These are phyloP conservation scores for Pangasianodon hypophthalmus DNA, from an alignment of 2,113 vertebrate species.

Conservation along the genomic window DNA sequence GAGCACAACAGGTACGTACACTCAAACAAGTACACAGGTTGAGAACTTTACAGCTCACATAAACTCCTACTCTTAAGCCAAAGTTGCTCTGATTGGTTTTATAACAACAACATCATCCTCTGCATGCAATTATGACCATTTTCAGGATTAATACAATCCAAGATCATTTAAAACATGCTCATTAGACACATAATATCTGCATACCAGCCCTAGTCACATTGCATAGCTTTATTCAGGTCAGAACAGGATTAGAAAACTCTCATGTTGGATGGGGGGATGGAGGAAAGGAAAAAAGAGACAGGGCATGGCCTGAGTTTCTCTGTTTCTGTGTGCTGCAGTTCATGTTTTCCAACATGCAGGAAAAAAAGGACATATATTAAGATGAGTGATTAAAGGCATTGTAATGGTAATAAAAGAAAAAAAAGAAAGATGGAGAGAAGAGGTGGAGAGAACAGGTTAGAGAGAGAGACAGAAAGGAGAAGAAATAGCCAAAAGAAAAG, in stretches of 20 bases:
- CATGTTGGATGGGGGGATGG: conserved; percentile 21
- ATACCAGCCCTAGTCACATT: conserved; percentile 30
- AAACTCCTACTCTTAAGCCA: not conserved
- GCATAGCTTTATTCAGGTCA: conserved; percentile 67
- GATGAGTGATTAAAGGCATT: not conserved
- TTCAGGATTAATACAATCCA: not conserved
- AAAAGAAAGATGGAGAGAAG: not conserved
- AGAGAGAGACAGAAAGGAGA: not conserved
- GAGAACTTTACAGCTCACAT: not conserved
- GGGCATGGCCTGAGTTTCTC: not conserved
- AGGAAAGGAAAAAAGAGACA: conserved; percentile 14
- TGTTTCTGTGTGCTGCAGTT: not conserved
- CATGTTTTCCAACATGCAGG: not conserved
- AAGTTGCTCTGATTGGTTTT: not conserved
- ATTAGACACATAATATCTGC: not conserved
- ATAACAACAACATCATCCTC: not conserved
- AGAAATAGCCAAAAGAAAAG: not conserved
- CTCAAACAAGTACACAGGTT: not conserved
- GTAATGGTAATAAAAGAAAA: not conserved
- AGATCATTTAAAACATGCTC: not conserved
- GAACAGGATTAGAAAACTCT: conserved; percentile 64
- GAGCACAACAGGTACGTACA: not conserved
- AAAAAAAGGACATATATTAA: not conserved
- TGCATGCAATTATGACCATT: not conserved
- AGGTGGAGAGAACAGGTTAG: too few species aligned